Evolutionary conservation across 2,113 vertebrate species (phyloP).

Genomic region (Rana temporaria): DNA sequence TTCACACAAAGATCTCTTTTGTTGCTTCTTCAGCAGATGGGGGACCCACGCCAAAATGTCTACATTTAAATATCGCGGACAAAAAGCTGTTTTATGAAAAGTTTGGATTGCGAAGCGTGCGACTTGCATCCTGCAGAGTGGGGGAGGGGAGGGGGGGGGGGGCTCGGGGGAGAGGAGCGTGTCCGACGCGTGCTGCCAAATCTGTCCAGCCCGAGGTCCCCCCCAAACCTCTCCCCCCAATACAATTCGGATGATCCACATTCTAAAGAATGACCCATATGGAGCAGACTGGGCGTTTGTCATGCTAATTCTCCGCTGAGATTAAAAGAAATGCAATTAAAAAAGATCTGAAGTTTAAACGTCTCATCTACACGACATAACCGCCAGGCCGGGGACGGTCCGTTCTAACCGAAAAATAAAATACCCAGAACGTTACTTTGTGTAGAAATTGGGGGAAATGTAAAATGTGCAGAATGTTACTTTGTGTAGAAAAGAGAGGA

Average conservation of each 20-base stretch:
- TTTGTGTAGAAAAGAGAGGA: no score
- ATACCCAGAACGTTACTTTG: no score
- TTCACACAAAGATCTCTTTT: conserved; percentile 34
- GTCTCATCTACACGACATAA: no score
- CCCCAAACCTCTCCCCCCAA: background rate
- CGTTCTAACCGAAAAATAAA: no score
- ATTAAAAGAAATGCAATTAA: no score
- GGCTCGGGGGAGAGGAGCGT: conserved; percentile 9
- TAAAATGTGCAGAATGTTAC: no score
- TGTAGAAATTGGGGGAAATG: no score
- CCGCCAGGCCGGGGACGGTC: no score
- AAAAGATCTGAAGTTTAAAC: no score
- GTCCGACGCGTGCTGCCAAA: conserved; percentile 43
- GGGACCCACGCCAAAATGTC: conserved; percentile 48
- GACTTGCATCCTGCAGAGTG: no score
- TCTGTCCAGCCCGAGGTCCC: background rate
- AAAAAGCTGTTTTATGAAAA: conserved; percentile 31
- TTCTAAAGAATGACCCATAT: background rate
- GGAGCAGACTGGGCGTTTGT: no score
- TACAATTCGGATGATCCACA: background rate
- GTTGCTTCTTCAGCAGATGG: conserved; percentile 45
- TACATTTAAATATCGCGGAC: conserved; percentile 24
- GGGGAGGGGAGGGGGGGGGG: conserved; percentile 5
- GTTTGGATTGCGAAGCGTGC: conserved; percentile 32
- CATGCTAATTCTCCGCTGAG: no score